These are phyloP conservation scores for Myripristis jacobus DNA, from an alignment of 2,797 vertebrate species.

Conservation along the genomic window DNA sequence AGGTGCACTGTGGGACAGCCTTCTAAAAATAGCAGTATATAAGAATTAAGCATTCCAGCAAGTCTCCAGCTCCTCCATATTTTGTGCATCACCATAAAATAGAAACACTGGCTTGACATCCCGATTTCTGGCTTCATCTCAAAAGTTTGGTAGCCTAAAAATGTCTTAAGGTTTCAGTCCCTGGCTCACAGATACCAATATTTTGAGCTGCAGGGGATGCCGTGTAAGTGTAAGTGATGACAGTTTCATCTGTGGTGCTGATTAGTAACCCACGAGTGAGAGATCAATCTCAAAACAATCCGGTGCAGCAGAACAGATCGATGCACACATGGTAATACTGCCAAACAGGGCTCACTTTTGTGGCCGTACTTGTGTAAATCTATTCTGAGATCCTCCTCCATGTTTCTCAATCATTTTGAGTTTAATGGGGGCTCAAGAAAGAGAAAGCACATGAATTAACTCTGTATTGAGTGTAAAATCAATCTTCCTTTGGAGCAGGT, in stretches of 20 bases:
- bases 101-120: background rate
- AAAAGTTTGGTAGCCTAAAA: constrained; percentile 22
- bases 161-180: background rate
- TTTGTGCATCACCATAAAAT: constrained; percentile 27
- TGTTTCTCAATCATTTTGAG: constrained; percentile 15
- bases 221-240: constrained; percentile 41
- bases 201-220: constrained; percentile 34
- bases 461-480: constrained; percentile 1
- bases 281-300: constrained; percentile 55
- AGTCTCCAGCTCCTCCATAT: constrained; percentile 39
- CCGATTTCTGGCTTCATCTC: constrained; percentile 4
- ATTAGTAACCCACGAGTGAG: constrained; percentile 59
- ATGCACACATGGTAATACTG: constrained; percentile 39
- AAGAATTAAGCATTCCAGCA: constrained; percentile 48
- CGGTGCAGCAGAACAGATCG: constrained; percentile 46
- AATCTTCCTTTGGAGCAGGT: background rate
- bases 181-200: constrained; percentile 17
- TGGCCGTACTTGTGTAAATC: constrained; percentile 21
- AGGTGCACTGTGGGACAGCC: constrained; percentile 67
- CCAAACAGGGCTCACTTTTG: constrained; percentile 34
- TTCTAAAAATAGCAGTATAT: constrained; percentile 72
- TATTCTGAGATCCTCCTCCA: constrained; percentile 44
- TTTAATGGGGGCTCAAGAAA: constrained; percentile 13
- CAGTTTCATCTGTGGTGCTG: constrained; percentile 39
- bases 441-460: background rate